A percentile compares a stretch with the other conserved stretches of the same genome.
Conservation (phyloP, 2,888 invertebrate species). For the Busseola fusca region DNA sequence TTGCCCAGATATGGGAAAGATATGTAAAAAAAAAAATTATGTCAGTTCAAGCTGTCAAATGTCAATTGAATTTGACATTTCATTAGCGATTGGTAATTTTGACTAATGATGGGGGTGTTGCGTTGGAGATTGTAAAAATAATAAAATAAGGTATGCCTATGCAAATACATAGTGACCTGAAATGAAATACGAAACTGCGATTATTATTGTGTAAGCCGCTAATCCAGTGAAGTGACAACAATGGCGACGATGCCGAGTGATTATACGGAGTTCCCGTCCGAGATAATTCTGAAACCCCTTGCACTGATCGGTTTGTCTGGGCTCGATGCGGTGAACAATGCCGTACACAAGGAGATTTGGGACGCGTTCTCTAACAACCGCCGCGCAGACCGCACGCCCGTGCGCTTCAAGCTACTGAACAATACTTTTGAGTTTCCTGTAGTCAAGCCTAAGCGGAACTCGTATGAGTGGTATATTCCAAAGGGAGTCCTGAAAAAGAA, state of each 20-base stretch:
- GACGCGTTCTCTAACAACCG: conserved; percentile 96
- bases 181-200: conserved; percentile 62
- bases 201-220: conserved; percentile 22
- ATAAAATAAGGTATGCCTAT: conserved; percentile 58
- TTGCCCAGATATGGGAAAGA: not conserved
- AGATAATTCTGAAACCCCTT: conserved; percentile 94
- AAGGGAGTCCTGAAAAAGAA: conserved; percentile 97
- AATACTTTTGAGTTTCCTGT: conserved; percentile 96
- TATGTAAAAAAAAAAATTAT: not conserved
- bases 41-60: conserved; percentile 18
- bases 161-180: conserved; percentile 61
- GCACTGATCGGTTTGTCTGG: conserved; percentile 97
- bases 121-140: conserved; percentile 68
- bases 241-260: conserved; percentile 90
- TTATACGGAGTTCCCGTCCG: conserved; percentile 93
- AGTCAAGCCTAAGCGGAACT: conserved; percentile 95
- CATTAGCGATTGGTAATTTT: conserved; percentile 68
- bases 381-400: conserved; percentile 93
- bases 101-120: conserved; percentile 73
- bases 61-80: conserved; percentile 59
- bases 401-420: conserved; percentile 94
- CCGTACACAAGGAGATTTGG: conserved; percentile 97
- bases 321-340: conserved; percentile 94
- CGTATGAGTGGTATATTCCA: conserved; percentile 98
- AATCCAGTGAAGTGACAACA: conserved; percentile 49